Evolutionary conservation across 2,888 invertebrate genomes (phyloP), one percentile per base, ranked within the genome.

Genomic region (Hypercompe scribonia): DNA sequence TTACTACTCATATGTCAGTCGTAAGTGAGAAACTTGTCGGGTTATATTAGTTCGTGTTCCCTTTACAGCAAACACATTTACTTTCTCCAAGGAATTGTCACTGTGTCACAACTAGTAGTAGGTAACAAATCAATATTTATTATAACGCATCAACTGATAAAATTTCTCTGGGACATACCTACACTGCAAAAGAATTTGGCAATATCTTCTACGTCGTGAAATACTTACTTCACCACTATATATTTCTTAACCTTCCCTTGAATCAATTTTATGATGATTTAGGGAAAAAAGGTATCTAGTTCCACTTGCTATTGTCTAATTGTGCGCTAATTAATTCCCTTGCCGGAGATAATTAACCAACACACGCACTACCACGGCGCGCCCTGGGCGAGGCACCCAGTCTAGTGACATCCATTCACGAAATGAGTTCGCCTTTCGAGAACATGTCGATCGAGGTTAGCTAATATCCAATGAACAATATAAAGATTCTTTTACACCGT

Each of bases 261-360:
- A 7, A 7, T 36, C 42, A 42, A 2, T 13, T 11, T 42, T 42
- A 24, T 24, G 21, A 50, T 50, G 28, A 13, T 3, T 54, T 11
- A n/a, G 11, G 5, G 11, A 50, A 50, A 50, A 54, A 54, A 54
- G 0, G n/a, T 61, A 31, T 15, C 15, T 28, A 61, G 31, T 31
- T 61, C 31, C 31, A 31, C 31, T 61, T 15, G 61, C 31, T 61
- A 15, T 83, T 73, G 73, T 78, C 75, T 73, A 82, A 76, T 84
- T 74, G 77, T 80, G 65, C 67, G 68, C 34, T 81, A 76, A 84
- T 82, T 78, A 66, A 83, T 83, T 84, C 76, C 74, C 75, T 74
- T 65, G 71, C 69, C 70, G 42, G 68, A 28, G 73, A 67, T 82
- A 70, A 80, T 82, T 73, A 80, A 71, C 69, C 66, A n/a, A 64